Conservation (phyloP, 1,140 invertebrate genomes). For the Leptestheria dahalacensis region DNA sequence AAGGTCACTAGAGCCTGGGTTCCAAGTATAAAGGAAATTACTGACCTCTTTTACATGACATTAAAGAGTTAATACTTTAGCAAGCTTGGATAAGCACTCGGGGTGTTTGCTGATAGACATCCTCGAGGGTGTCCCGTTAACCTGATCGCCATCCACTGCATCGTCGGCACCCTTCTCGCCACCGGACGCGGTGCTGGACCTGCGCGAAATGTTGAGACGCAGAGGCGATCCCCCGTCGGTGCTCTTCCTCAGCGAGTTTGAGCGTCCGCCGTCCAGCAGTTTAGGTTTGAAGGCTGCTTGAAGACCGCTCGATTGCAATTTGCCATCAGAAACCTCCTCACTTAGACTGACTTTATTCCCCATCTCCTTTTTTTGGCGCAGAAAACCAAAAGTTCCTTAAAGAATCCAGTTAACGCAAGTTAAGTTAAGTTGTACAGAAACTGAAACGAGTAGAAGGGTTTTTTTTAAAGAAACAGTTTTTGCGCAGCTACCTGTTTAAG, state of each 20-base stretch:
- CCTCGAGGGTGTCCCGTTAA: not conserved
- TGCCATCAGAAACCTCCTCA: not conserved
- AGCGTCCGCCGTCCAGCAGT: not conserved
- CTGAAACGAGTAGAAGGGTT: not conserved
- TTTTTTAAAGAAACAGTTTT: not conserved
- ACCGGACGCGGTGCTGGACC: too few species aligned
- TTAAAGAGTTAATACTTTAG: not conserved
- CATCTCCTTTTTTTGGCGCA: not conserved
- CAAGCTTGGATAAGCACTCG: not conserved
- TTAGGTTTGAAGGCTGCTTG: slow-evolving; percentile 1
- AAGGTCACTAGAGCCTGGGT: not conserved
- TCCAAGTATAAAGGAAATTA: too few species aligned
- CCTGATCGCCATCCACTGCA: too few species aligned
- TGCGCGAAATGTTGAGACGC: too few species aligned
- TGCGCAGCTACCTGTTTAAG: not conserved
- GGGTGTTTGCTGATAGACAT: not conserved
- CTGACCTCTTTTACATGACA: too few species aligned
- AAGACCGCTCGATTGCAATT: not conserved
- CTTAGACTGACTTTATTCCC: slow-evolving; percentile 5
- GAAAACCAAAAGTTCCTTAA: not conserved
- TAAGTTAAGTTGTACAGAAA: not conserved
- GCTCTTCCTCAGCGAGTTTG: too few species aligned
- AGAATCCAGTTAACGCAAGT: not conserved
- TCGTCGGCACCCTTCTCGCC: too few species aligned
- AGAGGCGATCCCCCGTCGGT: too few species aligned